Base-by-base conservation (phyloP, 2,113 vertebrate species). In the Ictalurus furcatus region DNA sequence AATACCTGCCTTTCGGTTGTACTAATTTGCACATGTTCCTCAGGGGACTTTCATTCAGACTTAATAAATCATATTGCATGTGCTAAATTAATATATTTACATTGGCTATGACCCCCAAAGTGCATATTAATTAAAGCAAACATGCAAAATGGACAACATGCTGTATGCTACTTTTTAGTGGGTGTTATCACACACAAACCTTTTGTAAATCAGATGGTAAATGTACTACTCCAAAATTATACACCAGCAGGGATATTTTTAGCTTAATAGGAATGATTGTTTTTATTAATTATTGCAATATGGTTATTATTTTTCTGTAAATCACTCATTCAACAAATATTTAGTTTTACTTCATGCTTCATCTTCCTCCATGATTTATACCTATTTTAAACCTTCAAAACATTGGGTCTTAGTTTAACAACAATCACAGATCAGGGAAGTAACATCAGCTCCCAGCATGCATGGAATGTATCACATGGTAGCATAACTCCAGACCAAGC, bases 401-500 rank as follows among this genome's bases (percentile, higher is more conserved):
- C 23, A 69, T 73, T 82, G 21, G 12, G 44, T 54, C 21, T 28
- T 69, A 40, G 16, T 78, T 78, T 54, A 85, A 5, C 23, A 88
- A 79, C 63, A 80, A 61, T 76, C 58, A 56, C 82, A 81, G 34
- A 59, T 73, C 80, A 80, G 59, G 63, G 69, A 83, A 40, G 52
- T 87, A 89, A 89, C 74, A 65, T 54, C 74, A 83, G 67, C 67
- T 81, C 71, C 76, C 56, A 74, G 54, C 76, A 82, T 52, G 56
- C 76, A 52, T 63, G 63, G 40, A 71, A 79, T 73, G 58, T 63
- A 25, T 71, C 88, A 89, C 85, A 90, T 71, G 61, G 23, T 71
- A 87, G 67, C 71, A 88, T 73, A 90, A 63, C 61, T 87, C 34
- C 74, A 52, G 54, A 76, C 67, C 54, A 63, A 37, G 59, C 88